phyloP scores from a whole-genome alignment of 1,140 invertebrate genomes.

The Dinothrombium tinctorium region DNA sequence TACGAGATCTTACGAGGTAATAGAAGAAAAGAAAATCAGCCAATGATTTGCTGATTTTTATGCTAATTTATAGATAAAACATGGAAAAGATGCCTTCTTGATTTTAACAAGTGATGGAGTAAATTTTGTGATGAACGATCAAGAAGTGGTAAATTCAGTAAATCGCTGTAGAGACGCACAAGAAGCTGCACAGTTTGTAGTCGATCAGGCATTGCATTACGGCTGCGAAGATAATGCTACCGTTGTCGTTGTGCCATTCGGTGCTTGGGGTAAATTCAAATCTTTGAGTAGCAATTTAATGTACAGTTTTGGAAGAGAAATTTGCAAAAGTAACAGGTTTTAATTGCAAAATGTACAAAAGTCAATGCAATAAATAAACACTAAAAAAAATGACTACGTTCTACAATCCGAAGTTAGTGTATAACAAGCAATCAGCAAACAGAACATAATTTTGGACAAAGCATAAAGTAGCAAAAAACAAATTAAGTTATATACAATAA shows the following conservation, averaged over 20 bases:
- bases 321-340: slow-evolving; percentile 1
- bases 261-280: slow-evolving; percentile 30
- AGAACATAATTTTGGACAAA: no score
- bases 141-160: slow-evolving; percentile 28
- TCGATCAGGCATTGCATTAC: slow-evolving; percentile 29
- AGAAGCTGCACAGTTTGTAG: slow-evolving; percentile 26
- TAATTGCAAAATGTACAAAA: no score
- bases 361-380: no score
- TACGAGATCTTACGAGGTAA: slow-evolving; percentile 22
- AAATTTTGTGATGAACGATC: slow-evolving; percentile 27
- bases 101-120: slow-evolving; percentile 30
- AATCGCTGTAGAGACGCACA: slow-evolving; percentile 23
- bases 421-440: no score
- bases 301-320: slow-evolving; percentile 14
- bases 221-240: slow-evolving; percentile 31
- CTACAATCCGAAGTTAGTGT: no score
- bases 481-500: no score
- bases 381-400: no score
- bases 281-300: slow-evolving; percentile 9
- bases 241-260: slow-evolving; percentile 28
- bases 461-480: no score
- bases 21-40: not conserved
- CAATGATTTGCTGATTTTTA: slow-evolving; percentile 4
- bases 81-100: slow-evolving; percentile 29
- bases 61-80: slow-evolving; percentile 23